These are phyloP conservation scores for Argyresthia albistria DNA, from an alignment of 2,888 invertebrate genomes.

Conservation along the genomic window DNA sequence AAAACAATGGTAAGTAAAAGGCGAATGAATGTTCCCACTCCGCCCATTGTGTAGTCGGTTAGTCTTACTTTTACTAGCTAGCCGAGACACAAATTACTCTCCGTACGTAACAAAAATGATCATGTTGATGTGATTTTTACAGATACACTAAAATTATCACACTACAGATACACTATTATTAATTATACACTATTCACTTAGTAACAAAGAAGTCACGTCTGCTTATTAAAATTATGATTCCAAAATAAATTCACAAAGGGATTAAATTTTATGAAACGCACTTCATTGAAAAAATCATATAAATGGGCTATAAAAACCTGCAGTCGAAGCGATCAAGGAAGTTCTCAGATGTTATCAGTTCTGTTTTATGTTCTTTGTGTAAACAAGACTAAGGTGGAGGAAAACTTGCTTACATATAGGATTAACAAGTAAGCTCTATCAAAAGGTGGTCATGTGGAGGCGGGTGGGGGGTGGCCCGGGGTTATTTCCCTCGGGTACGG, in stretches of 20 bases:
- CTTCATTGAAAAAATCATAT: not conserved
- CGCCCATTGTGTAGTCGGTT: slow-evolving; percentile 33
- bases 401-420: not conserved
- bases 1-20: slow-evolving; percentile 50
- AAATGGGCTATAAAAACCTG: not conserved
- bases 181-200: not conserved
- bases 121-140: not conserved
- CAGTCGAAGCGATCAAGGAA: not conserved
- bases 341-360: not conserved
- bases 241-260: not conserved
- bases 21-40: slow-evolving; percentile 43
- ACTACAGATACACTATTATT: no score
- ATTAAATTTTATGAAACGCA: not conserved
- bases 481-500: slow-evolving; percentile 38
- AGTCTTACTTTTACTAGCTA: slow-evolving; percentile 44
- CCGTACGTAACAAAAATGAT: slow-evolving; percentile 20
- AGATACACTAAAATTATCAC: no score
- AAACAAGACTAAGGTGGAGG: not conserved
- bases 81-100: slow-evolving; percentile 26
- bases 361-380: not conserved
- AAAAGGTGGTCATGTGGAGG: slow-evolving; percentile 25
- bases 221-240: not conserved
- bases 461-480: slow-evolving; percentile 31
- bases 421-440: slow-evolving; percentile 18
- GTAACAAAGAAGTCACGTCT: not conserved